Percentiles rank a stretch among this genome's conserved stretches.
Evolutionary conservation across 2,113 vertebrate genomes (phyloP).

Genomic region (Halichoeres trimaculatus): DNA sequence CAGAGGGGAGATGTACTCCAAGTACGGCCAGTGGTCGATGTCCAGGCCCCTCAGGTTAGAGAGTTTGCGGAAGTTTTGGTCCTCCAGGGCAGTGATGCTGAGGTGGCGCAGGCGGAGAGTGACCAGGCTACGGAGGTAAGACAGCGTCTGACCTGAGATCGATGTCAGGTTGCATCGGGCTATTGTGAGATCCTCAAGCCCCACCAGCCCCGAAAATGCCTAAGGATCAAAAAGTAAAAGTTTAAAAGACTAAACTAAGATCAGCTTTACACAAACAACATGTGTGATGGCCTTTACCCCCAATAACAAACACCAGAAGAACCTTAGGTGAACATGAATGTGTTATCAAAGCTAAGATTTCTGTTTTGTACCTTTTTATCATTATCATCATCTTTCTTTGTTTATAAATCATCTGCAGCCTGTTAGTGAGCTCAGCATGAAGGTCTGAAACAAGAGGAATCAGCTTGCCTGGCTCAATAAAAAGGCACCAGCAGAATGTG

Average conservation of each 20-base stretch:
- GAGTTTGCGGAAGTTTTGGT: constrained; percentile 93
- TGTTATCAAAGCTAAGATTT: no score
- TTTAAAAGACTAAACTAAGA: not conserved
- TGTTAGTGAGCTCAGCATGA: not conserved
- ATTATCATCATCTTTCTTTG: not conserved
- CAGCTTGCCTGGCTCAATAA: not conserved
- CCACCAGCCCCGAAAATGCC: constrained; percentile 92
- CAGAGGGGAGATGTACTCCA: constrained; percentile 91
- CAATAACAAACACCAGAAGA: no score
- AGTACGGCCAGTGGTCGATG: constrained; percentile 92
- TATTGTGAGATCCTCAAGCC: constrained; percentile 91
- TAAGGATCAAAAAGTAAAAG: constrained; percentile 17
- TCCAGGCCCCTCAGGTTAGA: constrained; percentile 90
- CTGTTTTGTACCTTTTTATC: no score
- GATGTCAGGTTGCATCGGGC: constrained; percentile 95
- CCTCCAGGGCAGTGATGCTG: constrained; percentile 89
- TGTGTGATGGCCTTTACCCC: not conserved
- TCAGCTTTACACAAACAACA: no score
- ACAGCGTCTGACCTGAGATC: constrained; percentile 92
- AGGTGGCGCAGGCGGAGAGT: constrained; percentile 92
- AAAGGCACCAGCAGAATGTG: not conserved
- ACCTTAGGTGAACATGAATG: no score
- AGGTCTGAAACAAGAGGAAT: not conserved
- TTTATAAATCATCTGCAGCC: not conserved
- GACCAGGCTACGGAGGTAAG: constrained; percentile 91